phyloP scores from a whole-genome alignment of 2,888 invertebrate genomes.

The Noctua comes region DNA sequence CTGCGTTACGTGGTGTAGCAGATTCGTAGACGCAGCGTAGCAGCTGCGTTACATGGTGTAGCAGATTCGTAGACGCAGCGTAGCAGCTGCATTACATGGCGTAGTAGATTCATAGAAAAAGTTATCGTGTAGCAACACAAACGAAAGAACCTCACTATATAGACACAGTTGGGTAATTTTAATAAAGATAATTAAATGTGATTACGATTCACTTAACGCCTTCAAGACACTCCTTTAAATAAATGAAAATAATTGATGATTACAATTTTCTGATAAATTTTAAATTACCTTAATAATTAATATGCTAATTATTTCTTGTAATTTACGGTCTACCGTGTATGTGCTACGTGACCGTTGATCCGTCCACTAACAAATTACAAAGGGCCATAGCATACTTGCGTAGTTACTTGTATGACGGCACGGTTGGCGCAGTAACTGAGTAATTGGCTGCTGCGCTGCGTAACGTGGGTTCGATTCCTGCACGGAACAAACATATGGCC shows the following conservation, averaged over 20 bases:
- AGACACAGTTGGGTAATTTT: not conserved
- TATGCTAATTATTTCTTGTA: not conserved
- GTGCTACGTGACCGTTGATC: not conserved
- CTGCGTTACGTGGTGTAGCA: not conserved
- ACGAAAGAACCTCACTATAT: not conserved
- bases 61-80: not conserved
- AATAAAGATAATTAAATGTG: not conserved
- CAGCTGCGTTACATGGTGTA: not conserved
- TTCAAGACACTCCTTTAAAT: not conserved
- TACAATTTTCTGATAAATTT: constrained; percentile 6
- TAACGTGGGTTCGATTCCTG: too few species aligned
- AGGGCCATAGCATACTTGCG: not conserved
- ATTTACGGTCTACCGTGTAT: not conserved
- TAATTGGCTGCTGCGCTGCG: too few species aligned
- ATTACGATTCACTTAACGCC: not conserved
- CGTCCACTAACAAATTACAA: not conserved
- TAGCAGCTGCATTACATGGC: not conserved
- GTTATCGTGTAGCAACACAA: not conserved
- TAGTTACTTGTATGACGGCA: too few species aligned
- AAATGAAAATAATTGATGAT: constrained; percentile 28
- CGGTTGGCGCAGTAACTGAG: too few species aligned
- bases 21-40: not conserved
- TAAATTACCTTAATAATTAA: not conserved
- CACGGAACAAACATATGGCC: too few species aligned
- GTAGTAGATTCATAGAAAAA: not conserved